A percentile compares a stretch with the other conserved stretches of the same genome.
Evolutionary conservation across 1,140 invertebrate species (phyloP).

Genomic region (Tetragnatha versicolor): DNA sequence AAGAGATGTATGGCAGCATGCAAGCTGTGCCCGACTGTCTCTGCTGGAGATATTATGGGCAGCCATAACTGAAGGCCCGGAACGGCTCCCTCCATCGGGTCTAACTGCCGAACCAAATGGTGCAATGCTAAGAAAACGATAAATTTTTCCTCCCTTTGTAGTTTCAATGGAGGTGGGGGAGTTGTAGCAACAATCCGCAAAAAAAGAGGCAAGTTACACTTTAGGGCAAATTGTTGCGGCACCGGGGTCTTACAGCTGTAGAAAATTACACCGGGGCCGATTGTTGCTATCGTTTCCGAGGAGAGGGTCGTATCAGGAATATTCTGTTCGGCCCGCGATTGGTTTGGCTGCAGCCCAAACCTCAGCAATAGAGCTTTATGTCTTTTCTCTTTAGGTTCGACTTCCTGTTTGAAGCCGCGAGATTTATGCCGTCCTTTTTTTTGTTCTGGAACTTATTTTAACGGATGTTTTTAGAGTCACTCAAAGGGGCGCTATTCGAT

Average conservation of each 20-base stretch:
- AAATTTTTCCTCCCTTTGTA: conserved; percentile 46
- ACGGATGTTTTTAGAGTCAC: conserved; percentile 46
- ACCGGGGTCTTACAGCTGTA: conserved; percentile 30
- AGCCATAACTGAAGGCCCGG: conserved; percentile 2
- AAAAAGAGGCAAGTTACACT: not conserved
- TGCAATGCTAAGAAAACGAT: conserved; percentile 52
- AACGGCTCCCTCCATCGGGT: not conserved
- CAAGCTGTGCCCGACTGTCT: conserved; percentile 47
- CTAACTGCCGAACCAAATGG: conserved; percentile 48
- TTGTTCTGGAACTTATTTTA: conserved; percentile 47
- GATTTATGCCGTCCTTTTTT: conserved; percentile 39
- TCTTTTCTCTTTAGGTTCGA: conserved; percentile 39
- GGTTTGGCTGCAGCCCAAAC: conserved; percentile 30
- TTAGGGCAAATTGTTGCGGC: conserved; percentile 42
- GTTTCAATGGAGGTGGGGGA: conserved; percentile 24
- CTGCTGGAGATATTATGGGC: conserved; percentile 45
- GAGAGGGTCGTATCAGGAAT: conserved; percentile 1
- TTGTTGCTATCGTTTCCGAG: conserved; percentile 21
- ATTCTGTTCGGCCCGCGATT: not conserved
- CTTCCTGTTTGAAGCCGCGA: conserved; percentile 14
- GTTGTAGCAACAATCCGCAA: conserved; percentile 4
- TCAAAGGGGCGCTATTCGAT: conserved; percentile 42
- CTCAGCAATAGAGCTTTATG: conserved; percentile 42
- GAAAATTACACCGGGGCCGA: conserved; percentile 36
- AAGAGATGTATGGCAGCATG: conserved; percentile 47